Percentiles rank a stretch among this genome's conserved stretches.
phyloP scores from a whole-genome alignment of 2,888 invertebrate species.

The Melanargia galathea region DNA sequence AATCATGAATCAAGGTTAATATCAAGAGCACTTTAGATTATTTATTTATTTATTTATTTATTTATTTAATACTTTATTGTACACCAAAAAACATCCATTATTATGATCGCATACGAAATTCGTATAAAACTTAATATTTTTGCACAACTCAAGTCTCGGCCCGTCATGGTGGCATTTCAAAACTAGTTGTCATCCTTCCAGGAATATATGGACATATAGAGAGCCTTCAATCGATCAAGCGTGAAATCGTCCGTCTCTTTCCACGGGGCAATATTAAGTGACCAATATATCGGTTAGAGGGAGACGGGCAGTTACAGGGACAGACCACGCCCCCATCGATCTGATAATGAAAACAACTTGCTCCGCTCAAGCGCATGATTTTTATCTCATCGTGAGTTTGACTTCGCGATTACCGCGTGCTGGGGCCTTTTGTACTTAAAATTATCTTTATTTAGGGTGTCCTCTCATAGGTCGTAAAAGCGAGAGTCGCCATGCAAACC shows the following conservation, averaged over 20 bases:
- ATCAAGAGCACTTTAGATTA: conserved; percentile 7
- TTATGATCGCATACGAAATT: conserved; percentile 22
- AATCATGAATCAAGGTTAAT: conserved; percentile 2
- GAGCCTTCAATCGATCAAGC: conserved; percentile 61
- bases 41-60: too few relatives aligned
- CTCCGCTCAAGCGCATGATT: conserved; percentile 59
- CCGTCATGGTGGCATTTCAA: conserved; percentile 28
- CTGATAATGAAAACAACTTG: conserved; percentile 69
- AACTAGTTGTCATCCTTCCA: conserved; percentile 38
- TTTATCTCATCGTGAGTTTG: conserved; percentile 47
- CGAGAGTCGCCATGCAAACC: background rate
- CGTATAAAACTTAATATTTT: conserved; percentile 33
- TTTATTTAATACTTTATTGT: too few relatives aligned
- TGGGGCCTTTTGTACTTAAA: conserved; percentile 65
- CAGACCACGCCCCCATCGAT: conserved; percentile 69
- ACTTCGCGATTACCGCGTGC: conserved; percentile 60
- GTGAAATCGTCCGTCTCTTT: conserved; percentile 59
- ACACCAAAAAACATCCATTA: too few relatives aligned
- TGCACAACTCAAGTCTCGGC: conserved; percentile 31
- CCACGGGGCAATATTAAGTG: conserved; percentile 36
- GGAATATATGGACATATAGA: conserved; percentile 39
- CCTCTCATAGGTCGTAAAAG: background rate
- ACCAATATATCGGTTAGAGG: conserved; percentile 42
- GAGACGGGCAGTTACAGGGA: conserved; percentile 50
- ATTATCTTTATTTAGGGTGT: conserved; percentile 64